A percentile compares a stretch with the other conserved stretches of the same genome.
phyloP scores from a whole-genome alignment of 1,140 invertebrate genomes.

The Varroa destructor region DNA sequence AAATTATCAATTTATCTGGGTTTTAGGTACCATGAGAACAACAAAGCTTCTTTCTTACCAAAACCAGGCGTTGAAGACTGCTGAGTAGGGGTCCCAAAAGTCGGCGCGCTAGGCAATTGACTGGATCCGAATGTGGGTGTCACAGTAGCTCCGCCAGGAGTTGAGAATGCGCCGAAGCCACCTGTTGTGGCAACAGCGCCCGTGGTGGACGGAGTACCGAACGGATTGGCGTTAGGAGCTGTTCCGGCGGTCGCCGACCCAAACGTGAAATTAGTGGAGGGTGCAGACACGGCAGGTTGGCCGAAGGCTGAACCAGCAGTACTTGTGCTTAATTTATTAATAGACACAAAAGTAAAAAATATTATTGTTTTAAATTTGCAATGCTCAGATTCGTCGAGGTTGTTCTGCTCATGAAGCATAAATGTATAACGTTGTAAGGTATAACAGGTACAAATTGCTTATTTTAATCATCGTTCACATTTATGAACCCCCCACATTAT shows the following conservation, averaged over 20 bases:
- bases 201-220: background rate
- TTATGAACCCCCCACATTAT: too few species aligned
- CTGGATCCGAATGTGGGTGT: slow-evolving; percentile 1
- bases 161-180: background rate
- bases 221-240: slow-evolving; percentile 17
- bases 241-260: background rate
- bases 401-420: too few species aligned
- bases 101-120: background rate
- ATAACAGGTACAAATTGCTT: too few species aligned
- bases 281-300: background rate
- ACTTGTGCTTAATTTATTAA: too few species aligned
- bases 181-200: background rate
- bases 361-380: too few species aligned
- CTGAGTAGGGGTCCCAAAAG: slow-evolving; percentile 9
- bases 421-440: too few species aligned
- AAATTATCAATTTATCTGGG: too few species aligned
- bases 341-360: too few species aligned
- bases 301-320: background rate
- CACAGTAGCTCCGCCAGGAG: background rate
- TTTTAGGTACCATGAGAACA: too few species aligned
- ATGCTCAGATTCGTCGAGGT: too few species aligned
- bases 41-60: background rate
- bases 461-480: too few species aligned
- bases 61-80: slow-evolving; percentile 3
- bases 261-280: background rate